Conservation (phyloP, 2,113 vertebrate species). For the Peromyscus leucopus region DNA sequence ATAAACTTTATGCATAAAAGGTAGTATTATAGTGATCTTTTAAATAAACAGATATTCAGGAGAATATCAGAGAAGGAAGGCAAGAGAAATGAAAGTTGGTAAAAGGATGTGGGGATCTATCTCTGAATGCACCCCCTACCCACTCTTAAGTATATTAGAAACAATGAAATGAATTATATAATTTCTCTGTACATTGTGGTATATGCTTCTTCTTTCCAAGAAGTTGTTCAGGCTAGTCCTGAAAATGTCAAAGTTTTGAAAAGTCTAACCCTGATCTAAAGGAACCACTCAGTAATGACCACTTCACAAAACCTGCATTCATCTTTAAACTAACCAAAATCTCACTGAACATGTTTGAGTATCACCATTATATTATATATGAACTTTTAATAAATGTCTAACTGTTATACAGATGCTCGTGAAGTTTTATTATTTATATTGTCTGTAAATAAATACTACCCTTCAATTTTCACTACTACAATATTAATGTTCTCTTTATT, state of each 20-base stretch:
- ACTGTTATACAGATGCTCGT: background rate
- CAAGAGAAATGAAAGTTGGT: background rate
- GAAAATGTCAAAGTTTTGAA: background rate
- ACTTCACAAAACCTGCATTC: background rate
- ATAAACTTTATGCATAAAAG: background rate
- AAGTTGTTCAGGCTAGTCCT: background rate
- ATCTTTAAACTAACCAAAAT: background rate
- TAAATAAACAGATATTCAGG: background rate
- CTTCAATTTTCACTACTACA: background rate
- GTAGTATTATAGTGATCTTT: background rate
- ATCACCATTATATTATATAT: background rate
- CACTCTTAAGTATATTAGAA: background rate
- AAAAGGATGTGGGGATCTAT: too few species aligned
- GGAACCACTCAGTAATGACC: accelerated
- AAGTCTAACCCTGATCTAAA: background rate
- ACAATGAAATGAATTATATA: background rate
- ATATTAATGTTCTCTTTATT: background rate
- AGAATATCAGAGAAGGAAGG: background rate
- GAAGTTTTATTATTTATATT: background rate
- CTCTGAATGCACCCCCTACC: background rate
- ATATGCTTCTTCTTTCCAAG: background rate
- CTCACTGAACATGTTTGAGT: background rate
- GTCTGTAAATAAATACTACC: background rate
- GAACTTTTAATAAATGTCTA: background rate
- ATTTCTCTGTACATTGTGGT: background rate